Conservation (phyloP, 2,113 vertebrate genomes). For the Oostethus manadensis region DNA sequence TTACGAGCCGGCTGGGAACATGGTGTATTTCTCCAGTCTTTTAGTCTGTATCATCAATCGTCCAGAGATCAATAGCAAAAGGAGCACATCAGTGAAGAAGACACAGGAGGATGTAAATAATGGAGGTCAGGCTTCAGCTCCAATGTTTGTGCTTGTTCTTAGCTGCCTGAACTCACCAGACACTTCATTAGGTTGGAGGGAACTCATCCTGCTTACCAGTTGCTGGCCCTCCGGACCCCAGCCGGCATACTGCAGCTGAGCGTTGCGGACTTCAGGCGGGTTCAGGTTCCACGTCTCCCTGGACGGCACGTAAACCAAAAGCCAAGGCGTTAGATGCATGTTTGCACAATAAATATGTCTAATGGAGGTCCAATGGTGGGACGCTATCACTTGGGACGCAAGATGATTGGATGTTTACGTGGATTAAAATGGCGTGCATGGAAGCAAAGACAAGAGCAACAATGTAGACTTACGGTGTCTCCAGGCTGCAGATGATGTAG, state of each 20-base stretch:
- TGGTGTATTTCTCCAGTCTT: neutral
- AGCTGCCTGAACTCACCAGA: too few species aligned
- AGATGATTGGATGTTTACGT: neutral
- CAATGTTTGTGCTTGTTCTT: neutral
- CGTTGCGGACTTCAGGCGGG: conserved; percentile 91
- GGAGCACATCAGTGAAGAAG: conserved; percentile 1
- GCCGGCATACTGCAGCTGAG: conserved; percentile 91
- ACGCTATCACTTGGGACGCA: too few species aligned
- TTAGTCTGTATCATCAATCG: conserved; percentile 5
- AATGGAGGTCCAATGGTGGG: too few species aligned
- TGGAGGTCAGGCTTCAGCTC: neutral
- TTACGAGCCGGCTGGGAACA: neutral
- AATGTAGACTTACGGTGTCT: conserved; percentile 70
- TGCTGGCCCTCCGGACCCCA: conserved; percentile 95
- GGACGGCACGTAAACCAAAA: conserved; percentile 10
- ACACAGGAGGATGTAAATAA: neutral
- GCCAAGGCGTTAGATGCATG: too few species aligned
- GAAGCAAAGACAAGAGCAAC: conserved; percentile 1
- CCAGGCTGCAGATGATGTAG: conserved; percentile 85
- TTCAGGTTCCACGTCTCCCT: conserved; percentile 91
- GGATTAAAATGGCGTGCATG: neutral
- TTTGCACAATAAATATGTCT: too few species aligned
- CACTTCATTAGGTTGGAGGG: too few species aligned
- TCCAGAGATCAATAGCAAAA: neutral
- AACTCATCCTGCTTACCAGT: conserved; percentile 78